Conservation (phyloP, 2,797 vertebrate genomes). For the Epinephelus awoara region DNA sequence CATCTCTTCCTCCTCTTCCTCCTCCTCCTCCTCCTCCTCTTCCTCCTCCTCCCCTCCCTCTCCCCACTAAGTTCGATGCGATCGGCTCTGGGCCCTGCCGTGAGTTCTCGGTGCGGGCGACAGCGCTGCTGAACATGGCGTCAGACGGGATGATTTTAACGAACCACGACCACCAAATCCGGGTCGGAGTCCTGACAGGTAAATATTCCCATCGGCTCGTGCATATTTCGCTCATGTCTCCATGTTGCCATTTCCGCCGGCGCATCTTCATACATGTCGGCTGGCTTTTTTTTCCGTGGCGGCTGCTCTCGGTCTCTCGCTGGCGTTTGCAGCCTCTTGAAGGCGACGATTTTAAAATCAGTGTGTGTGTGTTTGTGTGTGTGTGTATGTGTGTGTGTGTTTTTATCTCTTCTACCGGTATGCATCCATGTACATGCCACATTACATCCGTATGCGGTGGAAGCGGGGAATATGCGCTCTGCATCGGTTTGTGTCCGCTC, state of each 20-base stretch:
- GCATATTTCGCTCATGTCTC: slow-evolving; percentile 17
- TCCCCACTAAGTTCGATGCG: slow-evolving; percentile 84
- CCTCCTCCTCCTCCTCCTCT: slow-evolving; percentile 38
- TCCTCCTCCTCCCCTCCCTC: slow-evolving; percentile 61
- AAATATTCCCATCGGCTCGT: slow-evolving; percentile 66
- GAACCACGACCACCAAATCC: slow-evolving; percentile 98
- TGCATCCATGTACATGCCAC: slow-evolving; percentile 29
- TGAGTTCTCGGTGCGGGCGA: slow-evolving; percentile 88
- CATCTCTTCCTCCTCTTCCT: slow-evolving; percentile 39
- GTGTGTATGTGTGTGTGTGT: too few relatives aligned
- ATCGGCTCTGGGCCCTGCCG: slow-evolving; percentile 87
- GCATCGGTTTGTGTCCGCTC: slow-evolving; percentile 54
- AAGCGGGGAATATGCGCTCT: slow-evolving; percentile 39
- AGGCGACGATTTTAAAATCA: slow-evolving; percentile 70
- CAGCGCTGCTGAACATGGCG: slow-evolving; percentile 95
- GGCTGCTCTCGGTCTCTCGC: slow-evolving; percentile 47
- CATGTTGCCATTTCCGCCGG: slow-evolving; percentile 50
- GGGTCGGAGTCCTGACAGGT: slow-evolving; percentile 97
- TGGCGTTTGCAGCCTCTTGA: slow-evolving; percentile 62
- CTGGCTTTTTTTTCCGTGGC: slow-evolving; percentile 47
- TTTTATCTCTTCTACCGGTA: slow-evolving; percentile 7
- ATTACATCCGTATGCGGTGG: slow-evolving; percentile 40
- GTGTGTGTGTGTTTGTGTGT: background rate
- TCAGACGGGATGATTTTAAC: slow-evolving; percentile 98
- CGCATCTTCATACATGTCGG: slow-evolving; percentile 74